Evolutionary conservation across 2,888 invertebrate genomes (phyloP), one percentile per base, ranked within the genome.

Genomic region (Drosophila anomelani): DNA sequence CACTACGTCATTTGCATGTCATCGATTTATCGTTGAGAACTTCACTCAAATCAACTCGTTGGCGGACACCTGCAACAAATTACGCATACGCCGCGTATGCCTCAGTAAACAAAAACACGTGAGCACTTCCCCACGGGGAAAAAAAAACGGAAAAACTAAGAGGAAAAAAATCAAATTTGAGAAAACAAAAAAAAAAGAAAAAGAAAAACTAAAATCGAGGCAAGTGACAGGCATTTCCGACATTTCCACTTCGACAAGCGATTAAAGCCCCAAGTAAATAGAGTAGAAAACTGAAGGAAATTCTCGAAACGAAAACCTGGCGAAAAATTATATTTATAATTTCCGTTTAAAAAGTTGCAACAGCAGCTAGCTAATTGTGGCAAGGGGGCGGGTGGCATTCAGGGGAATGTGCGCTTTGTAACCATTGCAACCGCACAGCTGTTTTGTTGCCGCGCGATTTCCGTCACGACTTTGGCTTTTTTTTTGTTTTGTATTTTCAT

Each of bases 181-280:
- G 26, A 9, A 39, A 9, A 49, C 36, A 32, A 20, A 9, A 49
- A 51, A 17, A n/a, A n/a, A 32, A 20, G 4, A 49, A 51, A 6
- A 8, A 32, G 12, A 49, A 51, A 44, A 57, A 39, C 57, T 44
- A 59, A 34, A 49, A 69, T 41, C 47, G 34, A 34, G 13, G 53
- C 70, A 36, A 69, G 77, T 84, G 88, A 88, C 86, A 78, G 80
- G 74, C 74, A 82, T 83, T 85, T 83, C 83, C 83, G 87, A 68
- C 67, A 75, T 56, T 69, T 67, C 60, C 47, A 57, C 67, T 63
- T 70, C 75, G 70, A 71, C 62, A 68, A 69, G 72, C 77, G 67
- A 74, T 81, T 86, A 59, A 67, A 59, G 47, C 39, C 10, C 7
- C 56, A 62, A 59, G 62, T 57, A 81, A 78, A 56, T 76, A 66